Percentiles rank a stretch among this genome's conserved stretches.
phyloP scores from a whole-genome alignment of 1,140 invertebrate species.

The Calycopis cecrops region DNA sequence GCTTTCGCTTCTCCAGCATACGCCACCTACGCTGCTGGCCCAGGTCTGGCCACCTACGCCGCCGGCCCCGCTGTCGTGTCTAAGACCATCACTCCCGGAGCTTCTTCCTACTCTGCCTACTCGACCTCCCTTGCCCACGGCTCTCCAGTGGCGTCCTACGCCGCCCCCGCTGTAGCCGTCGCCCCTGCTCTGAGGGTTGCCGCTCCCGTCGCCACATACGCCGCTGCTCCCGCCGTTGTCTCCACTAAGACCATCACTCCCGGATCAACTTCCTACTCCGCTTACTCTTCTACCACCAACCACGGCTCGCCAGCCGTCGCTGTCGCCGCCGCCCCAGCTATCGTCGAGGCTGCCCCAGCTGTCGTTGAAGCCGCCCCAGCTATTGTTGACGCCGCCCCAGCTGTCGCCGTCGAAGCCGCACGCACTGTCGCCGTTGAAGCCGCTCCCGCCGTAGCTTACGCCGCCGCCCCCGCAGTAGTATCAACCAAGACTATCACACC shows the following conservation, averaged over 20 bases:
- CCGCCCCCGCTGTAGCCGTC: constrained; percentile 31
- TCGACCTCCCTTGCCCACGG: constrained; percentile 24
- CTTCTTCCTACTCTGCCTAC: constrained; percentile 30
- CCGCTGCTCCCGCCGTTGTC: constrained; percentile 28
- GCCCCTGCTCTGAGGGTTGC: constrained; percentile 28
- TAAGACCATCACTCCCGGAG: constrained; percentile 28
- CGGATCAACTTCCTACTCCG: background rate
- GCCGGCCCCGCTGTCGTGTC: constrained; percentile 26
- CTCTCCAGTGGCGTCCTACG: constrained; percentile 31
- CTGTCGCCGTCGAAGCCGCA: constrained; percentile 28
- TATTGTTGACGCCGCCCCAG: constrained; percentile 31
- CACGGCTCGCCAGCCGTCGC: background rate
- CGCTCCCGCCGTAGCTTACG: constrained; percentile 39
- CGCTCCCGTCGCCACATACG: constrained; percentile 27
- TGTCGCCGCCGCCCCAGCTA: background rate
- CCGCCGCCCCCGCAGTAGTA: constrained; percentile 31
- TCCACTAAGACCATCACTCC: constrained; percentile 21
- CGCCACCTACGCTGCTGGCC: constrained; percentile 35
- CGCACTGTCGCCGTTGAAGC: no score
- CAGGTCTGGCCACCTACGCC: constrained; percentile 29
- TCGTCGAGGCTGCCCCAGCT: background rate
- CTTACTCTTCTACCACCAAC: background rate
- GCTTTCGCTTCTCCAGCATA: constrained; percentile 30
- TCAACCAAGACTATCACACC: constrained; percentile 23
- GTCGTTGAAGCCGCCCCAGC: constrained; percentile 25